These are phyloP conservation scores for Pungitius pungitius DNA, from an alignment of 2,113 vertebrate species.

Conservation along the genomic window DNA sequence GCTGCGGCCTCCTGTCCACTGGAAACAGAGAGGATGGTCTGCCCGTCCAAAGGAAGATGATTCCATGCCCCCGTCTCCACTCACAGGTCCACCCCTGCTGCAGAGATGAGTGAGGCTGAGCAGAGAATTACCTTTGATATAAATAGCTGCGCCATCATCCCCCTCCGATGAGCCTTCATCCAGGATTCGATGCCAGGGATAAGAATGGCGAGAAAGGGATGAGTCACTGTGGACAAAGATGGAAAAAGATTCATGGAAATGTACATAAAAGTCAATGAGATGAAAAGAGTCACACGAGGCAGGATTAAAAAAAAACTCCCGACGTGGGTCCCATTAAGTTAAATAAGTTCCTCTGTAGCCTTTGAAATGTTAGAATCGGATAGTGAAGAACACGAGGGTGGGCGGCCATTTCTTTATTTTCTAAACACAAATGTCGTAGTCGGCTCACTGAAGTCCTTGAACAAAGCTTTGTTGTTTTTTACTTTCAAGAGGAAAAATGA, in stretches of 20 bases:
- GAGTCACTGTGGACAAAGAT: slow-evolving; percentile 16
- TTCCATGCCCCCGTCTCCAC: slow-evolving; percentile 57
- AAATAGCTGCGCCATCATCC: slow-evolving; percentile 54
- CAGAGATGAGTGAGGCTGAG: slow-evolving; percentile 58
- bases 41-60: slow-evolving; percentile 50
- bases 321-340: slow-evolving; percentile 26
- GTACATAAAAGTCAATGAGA: slow-evolving; percentile 13
- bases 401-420: too few relatives aligned
- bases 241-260: slow-evolving; percentile 25
- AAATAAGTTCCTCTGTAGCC: slow-evolving; percentile 11
- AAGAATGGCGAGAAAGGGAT: slow-evolving; percentile 5
- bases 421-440: background rate
- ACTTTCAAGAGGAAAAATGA: background rate
- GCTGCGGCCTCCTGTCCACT: slow-evolving; percentile 48
- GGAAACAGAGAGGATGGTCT: slow-evolving; percentile 50
- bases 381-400: too few relatives aligned
- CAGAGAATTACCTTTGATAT: slow-evolving; percentile 58
- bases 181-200: slow-evolving; percentile 34
- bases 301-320: slow-evolving; percentile 34
- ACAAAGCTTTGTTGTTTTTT: background rate
- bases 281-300: slow-evolving; percentile 14
- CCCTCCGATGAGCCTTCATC: slow-evolving; percentile 33
- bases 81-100: slow-evolving; percentile 8
- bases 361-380: too few relatives aligned
- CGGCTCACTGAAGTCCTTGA: background rate